These are phyloP conservation scores for Baccha elongata DNA, from an alignment of 2,888 invertebrate genomes.

Conservation along the genomic window DNA sequence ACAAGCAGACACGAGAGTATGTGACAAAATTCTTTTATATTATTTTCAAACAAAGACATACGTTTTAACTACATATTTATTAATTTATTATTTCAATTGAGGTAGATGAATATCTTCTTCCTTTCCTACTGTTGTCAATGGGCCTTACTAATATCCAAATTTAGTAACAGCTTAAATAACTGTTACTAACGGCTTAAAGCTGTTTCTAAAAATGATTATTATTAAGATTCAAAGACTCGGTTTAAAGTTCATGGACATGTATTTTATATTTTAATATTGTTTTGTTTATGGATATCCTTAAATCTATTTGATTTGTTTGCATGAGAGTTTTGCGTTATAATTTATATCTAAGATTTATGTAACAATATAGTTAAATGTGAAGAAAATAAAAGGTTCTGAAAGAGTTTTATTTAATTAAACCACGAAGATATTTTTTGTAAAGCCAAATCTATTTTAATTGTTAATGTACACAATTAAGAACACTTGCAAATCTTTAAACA, in stretches of 20 bases:
- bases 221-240: slow-evolving; percentile 45
- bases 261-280: slow-evolving; percentile 42
- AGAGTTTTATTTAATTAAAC: slow-evolving; percentile 39
- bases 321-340: slow-evolving; percentile 39
- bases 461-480: slow-evolving; percentile 54
- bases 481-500: slow-evolving; percentile 20
- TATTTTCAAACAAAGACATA: slow-evolving; percentile 40
- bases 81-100: slow-evolving; percentile 70
- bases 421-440: slow-evolving; percentile 51
- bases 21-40: slow-evolving; percentile 34
- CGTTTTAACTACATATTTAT: slow-evolving; percentile 59
- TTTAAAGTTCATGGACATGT: slow-evolving; percentile 48
- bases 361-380: slow-evolving; percentile 38
- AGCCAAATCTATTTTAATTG: slow-evolving; percentile 49
- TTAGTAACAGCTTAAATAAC: too few relatives aligned
- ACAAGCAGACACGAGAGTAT: slow-evolving; percentile 46
- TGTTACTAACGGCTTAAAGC: too few relatives aligned
- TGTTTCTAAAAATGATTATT: slow-evolving; percentile 41
- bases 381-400: slow-evolving; percentile 40
- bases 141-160: too few relatives aligned
- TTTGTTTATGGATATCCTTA: slow-evolving; percentile 26
- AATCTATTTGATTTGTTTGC: slow-evolving; percentile 27
- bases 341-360: slow-evolving; percentile 47
- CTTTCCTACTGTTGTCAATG: too few relatives aligned
- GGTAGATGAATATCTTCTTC: slow-evolving; percentile 45